Percentiles rank a stretch among this genome's conserved stretches.
Evolutionary conservation across 1,140 invertebrate species (phyloP).

Genomic region (Drosophila funebris): DNA sequence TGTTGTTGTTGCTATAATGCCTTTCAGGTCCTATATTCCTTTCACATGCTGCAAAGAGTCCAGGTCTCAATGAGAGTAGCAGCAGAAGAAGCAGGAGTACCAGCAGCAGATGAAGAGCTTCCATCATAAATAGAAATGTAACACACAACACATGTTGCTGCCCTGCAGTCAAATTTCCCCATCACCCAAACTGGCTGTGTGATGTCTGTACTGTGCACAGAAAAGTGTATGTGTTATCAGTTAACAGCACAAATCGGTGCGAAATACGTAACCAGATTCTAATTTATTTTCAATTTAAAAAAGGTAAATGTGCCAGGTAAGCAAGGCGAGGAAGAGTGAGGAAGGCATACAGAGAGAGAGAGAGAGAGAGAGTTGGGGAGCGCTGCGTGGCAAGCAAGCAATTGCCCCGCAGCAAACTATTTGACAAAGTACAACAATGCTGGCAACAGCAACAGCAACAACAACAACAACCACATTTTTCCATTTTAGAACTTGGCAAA

Average conservation of each 20-base stretch:
- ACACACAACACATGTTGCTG: constrained; percentile 74
- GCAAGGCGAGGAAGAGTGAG: too few relatives aligned
- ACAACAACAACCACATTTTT: neutral
- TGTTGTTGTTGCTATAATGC: constrained; percentile 18
- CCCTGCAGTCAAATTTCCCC: constrained; percentile 54
- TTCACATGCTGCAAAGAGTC: constrained; percentile 61
- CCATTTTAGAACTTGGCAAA: constrained; percentile 21
- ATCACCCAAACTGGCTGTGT: neutral
- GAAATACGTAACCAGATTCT: constrained; percentile 79
- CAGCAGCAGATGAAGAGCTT: constrained; percentile 21
- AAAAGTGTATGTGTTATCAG: constrained; percentile 54
- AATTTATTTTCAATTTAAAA: constrained; percentile 83
- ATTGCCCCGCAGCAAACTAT: constrained; percentile 72
- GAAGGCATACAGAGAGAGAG: too few relatives aligned
- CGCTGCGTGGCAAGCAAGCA: constrained; percentile 48
- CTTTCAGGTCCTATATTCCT: constrained; percentile 74
- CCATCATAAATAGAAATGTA: constrained; percentile 73
- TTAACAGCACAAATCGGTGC: constrained; percentile 80
- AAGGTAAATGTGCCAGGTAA: constrained; percentile 77
- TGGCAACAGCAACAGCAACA: constrained; percentile 21
- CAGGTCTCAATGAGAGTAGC: constrained; percentile 59
- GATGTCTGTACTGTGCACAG: too few relatives aligned
- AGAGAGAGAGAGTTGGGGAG: too few relatives aligned
- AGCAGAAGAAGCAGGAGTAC: neutral
- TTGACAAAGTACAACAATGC: constrained; percentile 70